phyloP scores from a whole-genome alignment of 1,140 invertebrate genomes.

The Drosophila hydei region DNA sequence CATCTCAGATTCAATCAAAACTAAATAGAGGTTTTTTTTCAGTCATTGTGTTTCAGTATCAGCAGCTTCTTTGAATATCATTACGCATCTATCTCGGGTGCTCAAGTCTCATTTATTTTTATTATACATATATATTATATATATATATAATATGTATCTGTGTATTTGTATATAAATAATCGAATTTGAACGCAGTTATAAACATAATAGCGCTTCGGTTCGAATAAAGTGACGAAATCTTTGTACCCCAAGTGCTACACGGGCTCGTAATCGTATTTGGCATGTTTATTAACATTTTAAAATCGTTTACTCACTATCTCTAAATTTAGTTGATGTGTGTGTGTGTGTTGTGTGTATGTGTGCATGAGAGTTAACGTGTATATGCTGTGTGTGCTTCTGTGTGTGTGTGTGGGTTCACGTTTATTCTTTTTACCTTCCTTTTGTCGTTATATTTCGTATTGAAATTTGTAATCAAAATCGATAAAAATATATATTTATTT shows the following conservation, averaged over 20 bases:
- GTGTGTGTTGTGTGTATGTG: constrained; percentile 1
- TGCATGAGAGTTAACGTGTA: constrained; percentile 6
- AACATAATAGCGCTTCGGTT: constrained; percentile 2
- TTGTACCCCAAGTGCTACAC: constrained; percentile 26
- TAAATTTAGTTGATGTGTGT: constrained; percentile 47
- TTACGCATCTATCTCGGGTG: constrained; percentile 22
- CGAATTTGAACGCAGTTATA: neutral
- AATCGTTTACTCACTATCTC: constrained; percentile 58
- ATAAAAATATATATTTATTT: constrained; percentile 61
- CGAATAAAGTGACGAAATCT: constrained; percentile 44
- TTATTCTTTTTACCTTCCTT: constrained; percentile 47
- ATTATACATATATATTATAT: constrained; percentile 4
- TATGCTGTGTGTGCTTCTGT: constrained; percentile 6
- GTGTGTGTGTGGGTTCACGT: constrained; percentile 22
- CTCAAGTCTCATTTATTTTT: constrained; percentile 2
- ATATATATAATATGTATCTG: neutral
- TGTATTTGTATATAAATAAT: constrained; percentile 15
- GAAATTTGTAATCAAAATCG: constrained; percentile 81
- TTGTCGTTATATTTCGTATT: constrained; percentile 73
- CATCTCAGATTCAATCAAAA: constrained; percentile 15
- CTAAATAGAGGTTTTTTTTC: constrained; percentile 21
- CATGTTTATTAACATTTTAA: constrained; percentile 52
- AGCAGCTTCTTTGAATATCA: constrained; percentile 30
- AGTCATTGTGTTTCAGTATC: constrained; percentile 35
- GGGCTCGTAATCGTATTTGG: constrained; percentile 46